A percentile compares a stretch with the other conserved stretches of the same genome.
Conservation (phyloP, 2,888 invertebrate genomes). For the Rhogogaster chlorosoma region DNA sequence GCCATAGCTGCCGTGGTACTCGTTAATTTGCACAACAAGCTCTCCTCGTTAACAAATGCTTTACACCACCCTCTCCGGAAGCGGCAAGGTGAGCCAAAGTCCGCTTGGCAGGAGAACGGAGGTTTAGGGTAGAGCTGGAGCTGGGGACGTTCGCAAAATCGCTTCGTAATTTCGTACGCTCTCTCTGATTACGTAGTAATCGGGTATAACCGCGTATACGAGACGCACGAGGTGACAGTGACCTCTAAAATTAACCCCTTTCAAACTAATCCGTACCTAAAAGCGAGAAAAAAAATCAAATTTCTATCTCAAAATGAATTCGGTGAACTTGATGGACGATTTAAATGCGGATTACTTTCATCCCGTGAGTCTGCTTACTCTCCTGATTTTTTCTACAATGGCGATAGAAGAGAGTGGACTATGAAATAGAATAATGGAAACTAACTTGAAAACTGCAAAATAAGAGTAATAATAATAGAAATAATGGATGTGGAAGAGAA, state of each 20-base stretch:
- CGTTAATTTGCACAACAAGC: conserved; percentile 54
- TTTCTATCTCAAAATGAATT: neutral
- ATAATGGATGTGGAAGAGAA: neutral
- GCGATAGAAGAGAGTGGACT: neutral
- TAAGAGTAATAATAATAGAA: neutral
- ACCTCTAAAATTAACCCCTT: conserved; percentile 66
- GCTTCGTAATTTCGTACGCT: conserved; percentile 43
- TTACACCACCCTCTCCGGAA: conserved; percentile 31
- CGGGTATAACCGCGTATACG: neutral
- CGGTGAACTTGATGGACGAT: neutral
- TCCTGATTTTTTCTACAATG: neutral
- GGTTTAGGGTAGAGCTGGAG: conserved; percentile 32
- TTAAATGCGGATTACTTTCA: neutral
- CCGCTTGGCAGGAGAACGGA: conserved; percentile 27
- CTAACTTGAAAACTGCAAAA: neutral
- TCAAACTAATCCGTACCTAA: conserved; percentile 66
- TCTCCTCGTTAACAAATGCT: conserved; percentile 54
- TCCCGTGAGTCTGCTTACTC: neutral
- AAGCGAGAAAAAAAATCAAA: conserved; percentile 55
- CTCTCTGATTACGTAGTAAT: conserved; percentile 28
- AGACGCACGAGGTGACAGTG: conserved; percentile 52
- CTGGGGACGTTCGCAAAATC: conserved; percentile 36
- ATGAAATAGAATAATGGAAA: neutral
- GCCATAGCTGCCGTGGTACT: conserved; percentile 36
- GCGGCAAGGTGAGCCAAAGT: conserved; percentile 43